Evolutionary conservation across 2,113 vertebrate species (phyloP), one percentile per base, ranked within the genome.

Genomic region (Melanerpes aurifrons): DNA sequence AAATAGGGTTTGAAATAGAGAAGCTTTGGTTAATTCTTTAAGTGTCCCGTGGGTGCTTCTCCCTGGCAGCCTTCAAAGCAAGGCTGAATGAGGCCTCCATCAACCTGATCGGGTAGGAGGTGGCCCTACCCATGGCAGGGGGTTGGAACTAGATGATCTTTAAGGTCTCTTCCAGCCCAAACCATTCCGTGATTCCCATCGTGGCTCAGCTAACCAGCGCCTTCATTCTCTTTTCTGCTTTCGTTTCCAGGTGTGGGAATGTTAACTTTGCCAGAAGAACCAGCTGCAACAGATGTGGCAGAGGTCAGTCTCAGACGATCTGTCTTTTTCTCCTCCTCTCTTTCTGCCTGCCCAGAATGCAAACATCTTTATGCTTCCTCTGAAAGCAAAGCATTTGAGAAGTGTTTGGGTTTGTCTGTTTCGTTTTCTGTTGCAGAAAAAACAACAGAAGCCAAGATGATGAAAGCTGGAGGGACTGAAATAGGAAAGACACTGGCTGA

Each of bases 381-480:
- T 0, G 13, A 10, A 26, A 43, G 28, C 22, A 18, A 31, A 40
- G 2, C 11, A 8, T 17, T 21, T 70, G 32, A 74, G 24, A 48
- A 5, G 40, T 35, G 18, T 9, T 61, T 63, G 25, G 2, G 7
- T 31, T 35, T 20, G 21, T 24, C 7, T 53, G 47, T 28, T 21
- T 21, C n/a, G 15, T 31, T 57, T 57, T 57, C 12, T 94, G 68
- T 97, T 95, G 71, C 97, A 99, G 99, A 99, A 89, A 99, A 99
- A 97, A 99, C 99, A 13, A 99, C 99, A 28, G 99, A 99, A 87
- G 99, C 99, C 28, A 99, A 99, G 96, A 99, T 99, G 99, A 99
- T 99, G 99, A 99, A 99, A 97, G 99, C 99, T 4, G 99, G 99
- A 66, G 99, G 99, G 7, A 99, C 99, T 13, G 99, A 99, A 96